Evolutionary conservation across 2,888 invertebrate species (phyloP).

Genomic region (Galeruca laticollis): DNA sequence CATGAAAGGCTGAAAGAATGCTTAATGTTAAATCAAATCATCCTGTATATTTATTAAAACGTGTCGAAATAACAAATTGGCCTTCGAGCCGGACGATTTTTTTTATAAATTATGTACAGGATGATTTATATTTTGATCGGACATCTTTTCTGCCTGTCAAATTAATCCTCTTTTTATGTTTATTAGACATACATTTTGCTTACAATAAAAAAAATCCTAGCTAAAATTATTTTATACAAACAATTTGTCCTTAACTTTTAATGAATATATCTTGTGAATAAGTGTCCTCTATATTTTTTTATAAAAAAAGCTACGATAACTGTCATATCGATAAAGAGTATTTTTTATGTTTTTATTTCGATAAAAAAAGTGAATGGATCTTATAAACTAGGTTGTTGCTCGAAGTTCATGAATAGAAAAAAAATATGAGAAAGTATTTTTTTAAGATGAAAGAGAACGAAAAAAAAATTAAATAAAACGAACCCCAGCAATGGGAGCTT

Average conservation of each 20-base stretch:
- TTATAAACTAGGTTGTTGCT: conserved; percentile 66
- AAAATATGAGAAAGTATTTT: conserved; percentile 55
- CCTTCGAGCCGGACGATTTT: background rate
- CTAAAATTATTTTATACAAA: conserved; percentile 68
- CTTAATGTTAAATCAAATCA: conserved; percentile 1
- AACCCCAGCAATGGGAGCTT: conserved; percentile 60
- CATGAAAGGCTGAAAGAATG: conserved; percentile 45
- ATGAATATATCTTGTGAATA: conserved; percentile 62
- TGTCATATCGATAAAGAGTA: conserved; percentile 59
- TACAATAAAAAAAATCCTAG: conserved; percentile 66
- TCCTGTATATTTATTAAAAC: background rate
- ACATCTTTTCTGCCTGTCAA: conserved; percentile 46
- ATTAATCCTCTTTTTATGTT: conserved; percentile 49
- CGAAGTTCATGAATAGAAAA: conserved; percentile 60
- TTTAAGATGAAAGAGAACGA: conserved; percentile 41
- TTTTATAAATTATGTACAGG: conserved; percentile 11
- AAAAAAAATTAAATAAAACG: conserved; percentile 46
- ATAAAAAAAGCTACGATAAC: conserved; percentile 61
- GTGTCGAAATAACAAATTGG: conserved; percentile 1
- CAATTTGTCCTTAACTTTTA: conserved; percentile 65
- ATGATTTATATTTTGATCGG: conserved; percentile 22
- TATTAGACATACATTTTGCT: conserved; percentile 63
- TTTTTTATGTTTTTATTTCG: conserved; percentile 39
- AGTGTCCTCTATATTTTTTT: conserved; percentile 59
- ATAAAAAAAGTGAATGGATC: conserved; percentile 53